Percentiles rank a stretch among this genome's conserved stretches.
Conservation (phyloP, 2,113 vertebrate genomes). For the Sinocyclocheilus maitianheensis region DNA sequence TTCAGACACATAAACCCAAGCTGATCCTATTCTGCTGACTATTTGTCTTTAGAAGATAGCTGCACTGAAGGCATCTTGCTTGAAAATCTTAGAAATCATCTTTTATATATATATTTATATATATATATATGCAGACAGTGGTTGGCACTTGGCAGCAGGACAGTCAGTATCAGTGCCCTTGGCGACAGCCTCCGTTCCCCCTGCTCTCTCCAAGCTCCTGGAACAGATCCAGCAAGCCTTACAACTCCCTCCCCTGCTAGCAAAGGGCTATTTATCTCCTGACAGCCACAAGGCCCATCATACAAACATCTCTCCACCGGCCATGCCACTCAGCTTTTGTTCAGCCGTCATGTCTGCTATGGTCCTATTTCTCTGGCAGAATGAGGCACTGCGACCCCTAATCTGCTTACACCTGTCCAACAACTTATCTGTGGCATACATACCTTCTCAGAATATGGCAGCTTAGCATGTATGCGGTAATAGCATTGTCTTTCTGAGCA, state of each 20-base stretch:
- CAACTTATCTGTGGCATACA: constrained; percentile 49
- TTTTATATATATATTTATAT: neutral
- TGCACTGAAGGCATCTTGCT: neutral
- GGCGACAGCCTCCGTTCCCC: constrained; percentile 38
- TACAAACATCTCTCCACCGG: constrained; percentile 49
- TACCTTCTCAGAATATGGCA: constrained; percentile 27
- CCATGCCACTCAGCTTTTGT: constrained; percentile 45
- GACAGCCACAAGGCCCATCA: constrained; percentile 52
- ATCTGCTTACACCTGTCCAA: constrained; percentile 51
- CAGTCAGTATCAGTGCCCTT: constrained; percentile 34
- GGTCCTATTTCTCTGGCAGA: constrained; percentile 15
- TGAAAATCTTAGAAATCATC: neutral
- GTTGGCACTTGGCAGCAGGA: constrained; percentile 47
- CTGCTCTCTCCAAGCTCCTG: constrained; percentile 31
- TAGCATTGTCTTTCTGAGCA: neutral
- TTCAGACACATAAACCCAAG: neutral
- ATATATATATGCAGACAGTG: neutral
- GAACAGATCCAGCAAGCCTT: constrained; percentile 42
- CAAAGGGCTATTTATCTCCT: constrained; percentile 53
- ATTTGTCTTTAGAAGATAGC: constrained; percentile 8
- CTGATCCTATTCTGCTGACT: constrained; percentile 28
- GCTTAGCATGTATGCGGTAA: constrained; percentile 8
- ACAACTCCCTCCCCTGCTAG: constrained; percentile 11
- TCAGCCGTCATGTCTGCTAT: constrained; percentile 36
- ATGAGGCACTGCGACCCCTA: constrained; percentile 16